These are phyloP conservation scores for Sipha flava DNA, from an alignment of 1,140 invertebrate species.

Conservation along the genomic window DNA sequence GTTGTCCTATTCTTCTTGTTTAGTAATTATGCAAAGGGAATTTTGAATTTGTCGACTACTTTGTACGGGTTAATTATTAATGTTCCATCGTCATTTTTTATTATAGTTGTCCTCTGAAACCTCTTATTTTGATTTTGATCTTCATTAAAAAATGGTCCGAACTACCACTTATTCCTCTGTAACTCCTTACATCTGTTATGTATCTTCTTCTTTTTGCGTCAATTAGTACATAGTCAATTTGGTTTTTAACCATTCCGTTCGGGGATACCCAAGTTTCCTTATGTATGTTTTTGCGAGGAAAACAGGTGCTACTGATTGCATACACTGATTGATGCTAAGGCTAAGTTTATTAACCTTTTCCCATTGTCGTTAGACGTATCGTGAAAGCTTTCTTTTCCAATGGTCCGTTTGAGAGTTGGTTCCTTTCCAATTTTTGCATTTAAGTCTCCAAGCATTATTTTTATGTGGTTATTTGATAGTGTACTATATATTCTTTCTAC, in stretches of 20 bases:
- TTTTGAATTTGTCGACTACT: not conserved
- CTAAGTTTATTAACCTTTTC: not conserved
- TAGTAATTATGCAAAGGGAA: not conserved
- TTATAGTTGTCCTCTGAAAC: not conserved
- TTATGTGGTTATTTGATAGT: no score
- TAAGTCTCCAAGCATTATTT: no score
- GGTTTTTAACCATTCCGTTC: not conserved
- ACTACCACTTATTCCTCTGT: conserved; percentile 30
- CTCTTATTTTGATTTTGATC: conserved; percentile 19
- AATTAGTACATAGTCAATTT: conserved; percentile 35
- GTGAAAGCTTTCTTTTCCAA: conserved; percentile 10
- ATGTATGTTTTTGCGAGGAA: conserved; percentile 38
- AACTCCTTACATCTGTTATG: conserved; percentile 26
- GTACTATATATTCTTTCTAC: not conserved
- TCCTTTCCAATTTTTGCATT: no score
- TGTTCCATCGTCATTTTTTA: no score
- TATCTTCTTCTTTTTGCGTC: conserved; percentile 1
- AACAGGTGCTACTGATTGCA: conserved; percentile 35
- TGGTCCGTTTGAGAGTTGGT: not conserved
- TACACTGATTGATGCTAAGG: not conserved
- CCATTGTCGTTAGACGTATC: not conserved
- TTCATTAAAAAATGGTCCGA: conserved; percentile 34
- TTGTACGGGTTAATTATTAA: not conserved
- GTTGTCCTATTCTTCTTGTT: not conserved
- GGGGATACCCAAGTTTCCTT: conserved; percentile 36